Conservation (phyloP, 1,140 invertebrate genomes). For the Polypedilum pembai region DNA sequence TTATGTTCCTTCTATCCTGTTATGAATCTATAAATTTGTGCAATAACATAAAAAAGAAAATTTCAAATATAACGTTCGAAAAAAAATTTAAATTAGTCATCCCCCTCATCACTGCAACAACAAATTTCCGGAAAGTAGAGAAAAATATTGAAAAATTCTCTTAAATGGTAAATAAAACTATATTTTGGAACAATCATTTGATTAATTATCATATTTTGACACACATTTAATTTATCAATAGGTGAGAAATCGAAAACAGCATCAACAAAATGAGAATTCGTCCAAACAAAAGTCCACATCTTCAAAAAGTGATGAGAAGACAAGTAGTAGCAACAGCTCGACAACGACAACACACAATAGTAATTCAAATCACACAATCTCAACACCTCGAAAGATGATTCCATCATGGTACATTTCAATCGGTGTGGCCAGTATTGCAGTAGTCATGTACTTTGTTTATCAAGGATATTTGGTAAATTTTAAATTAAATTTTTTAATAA, state of each 20-base stretch:
- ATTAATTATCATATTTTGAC: not conserved
- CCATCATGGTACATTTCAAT: constrained; percentile 48
- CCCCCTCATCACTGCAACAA: too few species aligned
- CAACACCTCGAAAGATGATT: constrained; percentile 23
- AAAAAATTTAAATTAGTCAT: too few species aligned
- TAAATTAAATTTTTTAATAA: not conserved
- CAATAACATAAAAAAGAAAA: too few species aligned
- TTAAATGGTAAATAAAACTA: not conserved
- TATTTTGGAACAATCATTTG: not conserved
- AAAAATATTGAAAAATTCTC: not conserved
- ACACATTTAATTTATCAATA: not conserved
- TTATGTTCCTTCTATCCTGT: too few species aligned
- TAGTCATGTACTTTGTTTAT: constrained; percentile 67
- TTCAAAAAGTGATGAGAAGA: too few species aligned
- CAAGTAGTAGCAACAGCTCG: not conserved
- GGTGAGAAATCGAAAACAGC: not conserved
- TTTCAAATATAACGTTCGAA: too few species aligned
- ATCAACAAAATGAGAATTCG: not conserved
- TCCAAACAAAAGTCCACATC: not conserved
- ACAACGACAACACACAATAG: not conserved
- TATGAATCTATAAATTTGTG: too few species aligned
- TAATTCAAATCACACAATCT: not conserved
- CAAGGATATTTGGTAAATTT: constrained; percentile 58
- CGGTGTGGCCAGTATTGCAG: constrained; percentile 48
- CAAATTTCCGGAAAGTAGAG: too few species aligned